Conservation (phyloP, 2,888 invertebrate species). For the Odontomyia ornata region DNA sequence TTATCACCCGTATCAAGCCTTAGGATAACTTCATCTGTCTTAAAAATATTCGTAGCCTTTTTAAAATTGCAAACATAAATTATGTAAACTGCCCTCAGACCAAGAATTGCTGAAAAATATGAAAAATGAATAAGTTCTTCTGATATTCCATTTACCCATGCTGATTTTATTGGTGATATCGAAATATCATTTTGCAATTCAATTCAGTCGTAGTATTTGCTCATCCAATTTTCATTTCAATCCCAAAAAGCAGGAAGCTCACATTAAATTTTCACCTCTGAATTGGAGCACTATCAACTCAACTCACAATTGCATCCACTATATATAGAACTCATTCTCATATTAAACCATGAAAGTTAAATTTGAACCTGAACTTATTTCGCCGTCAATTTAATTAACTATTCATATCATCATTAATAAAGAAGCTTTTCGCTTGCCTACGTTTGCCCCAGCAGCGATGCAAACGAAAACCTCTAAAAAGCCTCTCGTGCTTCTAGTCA, state of each 20-base stretch:
- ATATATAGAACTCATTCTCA: neutral
- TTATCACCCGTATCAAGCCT: no score
- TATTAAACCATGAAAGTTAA: conserved; percentile 1
- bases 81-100: no score
- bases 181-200: no score
- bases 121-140: no score
- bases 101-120: no score
- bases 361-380: neutral
- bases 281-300: neutral
- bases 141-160: no score
- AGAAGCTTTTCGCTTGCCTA: conserved; percentile 3
- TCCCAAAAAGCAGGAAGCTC: neutral
- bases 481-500: neutral
- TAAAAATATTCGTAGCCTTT: no score
- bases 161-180: no score
- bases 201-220: neutral
- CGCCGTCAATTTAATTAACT: conserved; percentile 26
- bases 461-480: conserved; percentile 2
- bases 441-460: neutral
- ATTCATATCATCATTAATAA: conserved; percentile 37
- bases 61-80: no score
- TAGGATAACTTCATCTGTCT: no score
- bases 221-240: neutral
- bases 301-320: neutral
- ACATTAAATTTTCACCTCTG: neutral